These are phyloP conservation scores for Catharus bicknelli DNA, from an alignment of 2,113 vertebrate species.

Conservation along the genomic window DNA sequence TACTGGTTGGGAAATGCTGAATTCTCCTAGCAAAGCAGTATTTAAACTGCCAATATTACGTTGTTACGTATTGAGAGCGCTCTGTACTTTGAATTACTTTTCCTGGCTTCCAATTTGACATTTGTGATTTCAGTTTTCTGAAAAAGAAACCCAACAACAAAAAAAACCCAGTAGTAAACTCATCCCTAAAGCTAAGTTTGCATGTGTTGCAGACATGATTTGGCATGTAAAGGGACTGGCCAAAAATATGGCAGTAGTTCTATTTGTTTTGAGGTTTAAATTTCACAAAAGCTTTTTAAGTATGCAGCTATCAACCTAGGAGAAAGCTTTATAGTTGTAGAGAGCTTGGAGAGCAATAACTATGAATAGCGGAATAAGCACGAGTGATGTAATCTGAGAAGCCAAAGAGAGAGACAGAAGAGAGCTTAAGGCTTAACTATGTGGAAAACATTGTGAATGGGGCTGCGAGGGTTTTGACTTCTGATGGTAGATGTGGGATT, in stretches of 20 bases:
- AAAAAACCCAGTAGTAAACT: neutral
- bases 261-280: slow-evolving; percentile 41
- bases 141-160: neutral
- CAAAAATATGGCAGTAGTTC: slow-evolving; percentile 10
- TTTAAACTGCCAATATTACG: neutral
- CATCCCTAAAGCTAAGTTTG: neutral
- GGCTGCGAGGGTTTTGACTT: neutral
- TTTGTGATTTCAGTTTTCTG: slow-evolving; percentile 9
- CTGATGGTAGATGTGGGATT: neutral
- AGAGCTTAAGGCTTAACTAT: neutral
- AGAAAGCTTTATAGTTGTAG: neutral
- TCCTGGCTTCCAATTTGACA: neutral
- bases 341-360: slow-evolving; percentile 5
- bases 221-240: slow-evolving; percentile 1
- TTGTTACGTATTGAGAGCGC: neutral
- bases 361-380: slow-evolving; percentile 22
- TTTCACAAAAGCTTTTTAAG: slow-evolving; percentile 36
- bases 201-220: neutral
- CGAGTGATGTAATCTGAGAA: slow-evolving; percentile 14
- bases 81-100: neutral
- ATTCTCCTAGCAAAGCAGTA: neutral
- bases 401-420: neutral
- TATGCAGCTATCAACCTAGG: neutral
- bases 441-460: neutral
- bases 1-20: neutral